Evolutionary conservation across 2,888 invertebrate species (phyloP).

Genomic region (Gortyna flavago): DNA sequence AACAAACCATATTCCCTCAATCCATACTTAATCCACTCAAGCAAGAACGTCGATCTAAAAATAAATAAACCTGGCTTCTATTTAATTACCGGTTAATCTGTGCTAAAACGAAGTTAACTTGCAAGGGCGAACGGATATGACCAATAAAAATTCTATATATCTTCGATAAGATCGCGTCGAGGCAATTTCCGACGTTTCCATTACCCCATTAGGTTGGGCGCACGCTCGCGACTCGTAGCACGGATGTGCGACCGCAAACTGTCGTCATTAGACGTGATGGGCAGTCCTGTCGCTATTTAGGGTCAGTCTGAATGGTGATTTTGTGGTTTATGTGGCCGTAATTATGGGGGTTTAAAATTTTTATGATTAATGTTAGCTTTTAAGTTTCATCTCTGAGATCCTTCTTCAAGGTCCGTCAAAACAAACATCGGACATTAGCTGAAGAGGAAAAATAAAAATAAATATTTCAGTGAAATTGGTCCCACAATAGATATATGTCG

Average conservation of each 20-base stretch:
- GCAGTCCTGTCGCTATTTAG: conserved; percentile 39
- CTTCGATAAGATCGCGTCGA: conserved; percentile 48
- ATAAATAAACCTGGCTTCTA: conserved; percentile 46
- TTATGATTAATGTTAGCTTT: conserved; percentile 14
- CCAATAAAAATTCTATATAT: conserved; percentile 61
- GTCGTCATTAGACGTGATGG: conserved; percentile 52
- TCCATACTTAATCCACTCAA: conserved; percentile 25
- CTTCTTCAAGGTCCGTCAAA: background rate
- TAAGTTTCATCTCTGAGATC: conserved; percentile 1
- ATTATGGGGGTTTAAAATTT: conserved; percentile 26
- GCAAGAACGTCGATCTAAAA: conserved; percentile 35
- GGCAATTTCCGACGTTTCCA: conserved; percentile 64
- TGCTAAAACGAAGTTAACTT: conserved; percentile 46
- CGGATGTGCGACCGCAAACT: conserved; percentile 59
- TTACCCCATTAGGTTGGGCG: conserved; percentile 53
- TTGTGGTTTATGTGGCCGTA: conserved; percentile 44
- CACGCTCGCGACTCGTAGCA: conserved; percentile 39
- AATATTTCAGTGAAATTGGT: background rate
- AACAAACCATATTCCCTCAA: conserved; percentile 24
- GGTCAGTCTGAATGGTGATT: conserved; percentile 38
- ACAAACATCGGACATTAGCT: background rate
- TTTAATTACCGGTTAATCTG: conserved; percentile 58
- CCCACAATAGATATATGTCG: too few relatives aligned
- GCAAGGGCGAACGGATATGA: conserved; percentile 46
- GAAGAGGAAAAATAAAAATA: background rate